phyloP scores from a whole-genome alignment of 1,140 invertebrate species.

The Choristoneura fumiferana region DNA sequence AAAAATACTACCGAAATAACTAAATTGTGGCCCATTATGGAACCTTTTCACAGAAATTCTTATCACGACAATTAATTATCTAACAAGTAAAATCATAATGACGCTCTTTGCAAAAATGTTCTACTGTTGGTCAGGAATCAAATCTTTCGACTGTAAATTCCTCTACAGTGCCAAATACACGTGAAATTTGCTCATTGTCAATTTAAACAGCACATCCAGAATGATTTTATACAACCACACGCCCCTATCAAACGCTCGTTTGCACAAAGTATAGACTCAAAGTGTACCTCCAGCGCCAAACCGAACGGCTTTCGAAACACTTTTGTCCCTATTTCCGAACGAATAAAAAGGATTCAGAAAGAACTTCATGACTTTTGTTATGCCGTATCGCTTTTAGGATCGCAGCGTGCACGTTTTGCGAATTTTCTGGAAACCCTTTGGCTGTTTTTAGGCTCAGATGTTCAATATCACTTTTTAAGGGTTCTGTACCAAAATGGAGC shows the following conservation, averaged over 20 bases:
- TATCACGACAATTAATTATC: no score
- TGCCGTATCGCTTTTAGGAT: constrained; percentile 53
- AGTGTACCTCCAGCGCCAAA: constrained; percentile 59
- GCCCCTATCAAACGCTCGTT: constrained; percentile 70
- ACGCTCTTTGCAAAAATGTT: no score
- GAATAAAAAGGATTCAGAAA: constrained; percentile 66
- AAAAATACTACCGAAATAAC: no score
- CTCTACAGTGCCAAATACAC: no score
- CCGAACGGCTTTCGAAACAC: constrained; percentile 61
- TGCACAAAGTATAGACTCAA: constrained; percentile 64
- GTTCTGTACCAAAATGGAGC: no score
- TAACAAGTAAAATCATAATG: no score
- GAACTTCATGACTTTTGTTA: constrained; percentile 70
- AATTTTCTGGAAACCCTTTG: constrained; percentile 47
- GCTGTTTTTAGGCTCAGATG: constrained; percentile 16
- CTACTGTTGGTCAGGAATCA: no score
- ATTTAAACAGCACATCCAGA: constrained; percentile 36
- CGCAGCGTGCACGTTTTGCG: constrained; percentile 26
- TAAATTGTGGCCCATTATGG: no score
- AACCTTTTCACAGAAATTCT: no score
- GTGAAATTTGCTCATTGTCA: no score
- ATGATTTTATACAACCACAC: constrained; percentile 28
- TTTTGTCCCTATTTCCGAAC: constrained; percentile 67
- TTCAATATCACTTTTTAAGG: background rate
- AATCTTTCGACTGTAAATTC: no score